Evolutionary conservation across 2,113 vertebrate genomes (phyloP).

Genomic region (Danio rerio): DNA sequence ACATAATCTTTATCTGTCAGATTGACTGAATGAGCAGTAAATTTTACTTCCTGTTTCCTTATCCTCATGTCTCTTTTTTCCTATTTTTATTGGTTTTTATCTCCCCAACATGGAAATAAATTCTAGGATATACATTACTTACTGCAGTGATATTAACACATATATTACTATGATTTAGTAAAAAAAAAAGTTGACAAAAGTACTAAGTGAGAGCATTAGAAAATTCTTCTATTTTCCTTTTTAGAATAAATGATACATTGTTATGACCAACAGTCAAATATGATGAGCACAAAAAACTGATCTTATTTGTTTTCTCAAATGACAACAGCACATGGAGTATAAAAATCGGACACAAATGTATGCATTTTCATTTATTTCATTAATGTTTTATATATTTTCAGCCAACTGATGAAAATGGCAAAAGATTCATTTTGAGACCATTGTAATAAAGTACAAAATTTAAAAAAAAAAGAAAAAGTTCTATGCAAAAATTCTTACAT

Average conservation of each 20-base stretch:
- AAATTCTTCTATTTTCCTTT: not conserved
- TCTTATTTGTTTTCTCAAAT: not conserved
- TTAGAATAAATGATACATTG: not conserved
- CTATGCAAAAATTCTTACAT: slow-evolving; percentile 72
- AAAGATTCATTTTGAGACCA: not conserved
- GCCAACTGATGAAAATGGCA: not conserved
- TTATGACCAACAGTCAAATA: not conserved
- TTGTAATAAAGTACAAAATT: not conserved
- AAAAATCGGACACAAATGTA: not conserved
- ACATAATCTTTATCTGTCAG: no score
- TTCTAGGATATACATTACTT: no score
- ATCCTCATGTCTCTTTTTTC: no score
- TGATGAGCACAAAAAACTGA: not conserved
- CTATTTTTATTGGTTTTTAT: no score
- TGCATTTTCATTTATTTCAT: not conserved
- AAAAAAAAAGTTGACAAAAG: not conserved
- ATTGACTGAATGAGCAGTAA: no score
- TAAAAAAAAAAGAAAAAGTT: not conserved
- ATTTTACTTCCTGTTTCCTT: no score
- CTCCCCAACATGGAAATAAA: no score
- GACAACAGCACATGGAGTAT: not conserved
- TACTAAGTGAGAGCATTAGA: not conserved
- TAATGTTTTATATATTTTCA: no score
- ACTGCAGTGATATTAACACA: no score
- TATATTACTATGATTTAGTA: no score